A percentile compares a stretch with the other conserved stretches of the same genome.
Conservation (phyloP, 2,888 invertebrate genomes). For the Erebia ligea region DNA sequence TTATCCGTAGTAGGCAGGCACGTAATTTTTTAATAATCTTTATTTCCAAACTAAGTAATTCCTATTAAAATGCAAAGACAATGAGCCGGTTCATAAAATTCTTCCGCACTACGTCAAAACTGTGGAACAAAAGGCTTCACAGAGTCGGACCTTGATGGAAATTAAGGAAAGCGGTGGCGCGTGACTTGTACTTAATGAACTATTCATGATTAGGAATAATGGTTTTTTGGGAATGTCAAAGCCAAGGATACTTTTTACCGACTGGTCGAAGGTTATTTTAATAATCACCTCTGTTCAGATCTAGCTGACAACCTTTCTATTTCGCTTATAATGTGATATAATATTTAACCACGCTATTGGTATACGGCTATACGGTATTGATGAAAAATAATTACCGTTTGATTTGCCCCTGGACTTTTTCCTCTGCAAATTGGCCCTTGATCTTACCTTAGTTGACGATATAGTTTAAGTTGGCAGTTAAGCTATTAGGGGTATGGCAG, state of each 20-base stretch:
- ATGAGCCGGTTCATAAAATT: constrained; percentile 3
- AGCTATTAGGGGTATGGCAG: no score
- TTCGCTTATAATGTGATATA: no score
- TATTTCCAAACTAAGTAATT: constrained; percentile 11
- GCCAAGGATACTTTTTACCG: constrained; percentile 4
- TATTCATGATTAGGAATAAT: constrained; percentile 19
- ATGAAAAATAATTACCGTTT: no score
- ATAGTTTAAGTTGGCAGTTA: no score
- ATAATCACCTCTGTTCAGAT: not conserved
- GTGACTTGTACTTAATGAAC: constrained; percentile 16
- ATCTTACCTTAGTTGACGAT: no score
- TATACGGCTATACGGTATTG: no score
- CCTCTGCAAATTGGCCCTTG: no score
- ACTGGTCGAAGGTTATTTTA: not conserved
- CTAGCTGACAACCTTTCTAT: no score
- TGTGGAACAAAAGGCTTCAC: constrained; percentile 11
- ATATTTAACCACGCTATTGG: no score
- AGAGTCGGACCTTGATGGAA: constrained; percentile 8
- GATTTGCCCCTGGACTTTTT: no score
- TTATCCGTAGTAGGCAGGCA: not conserved
- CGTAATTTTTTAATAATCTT: constrained; percentile 1
- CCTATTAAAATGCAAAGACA: constrained; percentile 7
- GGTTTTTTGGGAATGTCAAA: constrained; percentile 8
- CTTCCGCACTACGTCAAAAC: constrained; percentile 20
- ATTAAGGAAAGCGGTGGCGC: constrained; percentile 19